A percentile compares a stretch with the other conserved stretches of the same genome.
Evolutionary conservation across 2,797 vertebrate genomes (phyloP).

Genomic region (Meriones psammophilus): DNA sequence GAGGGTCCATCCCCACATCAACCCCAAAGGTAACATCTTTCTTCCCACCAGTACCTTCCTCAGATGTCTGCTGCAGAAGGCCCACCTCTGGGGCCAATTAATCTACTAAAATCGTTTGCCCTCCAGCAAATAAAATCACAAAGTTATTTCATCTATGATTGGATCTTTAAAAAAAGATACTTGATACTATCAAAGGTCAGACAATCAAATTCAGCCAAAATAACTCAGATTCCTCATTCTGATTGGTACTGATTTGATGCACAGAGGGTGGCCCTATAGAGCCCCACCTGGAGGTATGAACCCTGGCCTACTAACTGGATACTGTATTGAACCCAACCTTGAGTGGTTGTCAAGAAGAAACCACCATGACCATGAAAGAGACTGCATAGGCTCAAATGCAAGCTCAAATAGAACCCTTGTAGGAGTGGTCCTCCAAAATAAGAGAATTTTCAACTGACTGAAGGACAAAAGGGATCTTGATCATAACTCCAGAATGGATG

Average conservation of each 20-base stretch:
- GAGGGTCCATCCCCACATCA: neutral
- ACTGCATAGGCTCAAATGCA: neutral
- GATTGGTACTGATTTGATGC: neutral
- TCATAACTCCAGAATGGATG: neutral
- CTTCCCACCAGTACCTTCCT: neutral
- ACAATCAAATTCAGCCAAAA: too few relatives aligned
- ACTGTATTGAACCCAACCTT: neutral
- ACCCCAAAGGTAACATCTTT: neutral
- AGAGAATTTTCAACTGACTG: neutral
- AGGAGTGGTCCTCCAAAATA: neutral
- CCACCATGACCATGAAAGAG: neutral
- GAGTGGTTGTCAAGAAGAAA: neutral
- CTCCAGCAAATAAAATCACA: neutral
- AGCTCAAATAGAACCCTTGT: neutral
- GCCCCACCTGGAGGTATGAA: neutral
- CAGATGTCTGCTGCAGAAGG: neutral
- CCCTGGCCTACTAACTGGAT: neutral
- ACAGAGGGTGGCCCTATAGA: neutral
- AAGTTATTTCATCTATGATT: neutral
- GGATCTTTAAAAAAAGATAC: neutral
- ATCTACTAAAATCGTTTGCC: neutral
- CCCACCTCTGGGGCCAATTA: too few relatives aligned
- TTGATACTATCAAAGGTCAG: neutral
- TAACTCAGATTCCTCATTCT: too few relatives aligned
- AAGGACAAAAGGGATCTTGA: neutral